These are phyloP conservation scores for Plemyria rubiginata DNA, from an alignment of 2,888 invertebrate genomes.

Conservation along the genomic window DNA sequence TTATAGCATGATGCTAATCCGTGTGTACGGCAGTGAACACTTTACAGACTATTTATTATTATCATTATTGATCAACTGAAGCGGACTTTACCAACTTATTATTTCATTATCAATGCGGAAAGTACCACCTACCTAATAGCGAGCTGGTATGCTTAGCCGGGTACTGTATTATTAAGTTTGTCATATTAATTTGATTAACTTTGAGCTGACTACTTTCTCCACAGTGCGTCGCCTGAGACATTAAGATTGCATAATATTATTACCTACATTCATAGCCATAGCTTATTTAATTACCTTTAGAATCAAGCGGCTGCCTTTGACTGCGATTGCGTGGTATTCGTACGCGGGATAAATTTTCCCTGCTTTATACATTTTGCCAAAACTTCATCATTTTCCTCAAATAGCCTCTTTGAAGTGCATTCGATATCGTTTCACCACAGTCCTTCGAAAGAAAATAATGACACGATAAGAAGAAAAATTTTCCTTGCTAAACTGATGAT, in stretches of 20 bases:
- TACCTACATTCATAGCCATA: slow-evolving; percentile 6
- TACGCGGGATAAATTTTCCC: too few species aligned
- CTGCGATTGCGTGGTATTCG: not conserved
- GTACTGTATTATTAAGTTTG: slow-evolving; percentile 42
- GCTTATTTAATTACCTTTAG: not conserved
- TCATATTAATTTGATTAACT: slow-evolving; percentile 52
- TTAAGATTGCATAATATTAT: slow-evolving; percentile 54
- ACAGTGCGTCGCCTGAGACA: slow-evolving; percentile 55
- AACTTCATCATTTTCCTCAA: too few species aligned
- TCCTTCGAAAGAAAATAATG: too few species aligned
- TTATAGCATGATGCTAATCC: too few species aligned
- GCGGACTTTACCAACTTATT: not conserved
- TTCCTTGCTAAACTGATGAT: too few species aligned
- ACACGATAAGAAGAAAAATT: too few species aligned
- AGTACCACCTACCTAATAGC: slow-evolving; percentile 9
- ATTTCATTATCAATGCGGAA: slow-evolving; percentile 11
- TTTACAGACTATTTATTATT: too few species aligned
- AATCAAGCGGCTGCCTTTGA: not conserved
- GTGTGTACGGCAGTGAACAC: too few species aligned
- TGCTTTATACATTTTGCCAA: too few species aligned
- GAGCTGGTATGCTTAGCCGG: slow-evolving; percentile 32
- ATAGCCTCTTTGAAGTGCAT: too few species aligned
- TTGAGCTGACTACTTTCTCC: slow-evolving; percentile 63
- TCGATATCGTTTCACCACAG: too few species aligned
- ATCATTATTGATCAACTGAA: too few species aligned